Base-by-base conservation (phyloP, 2,888 invertebrate species). In the Andrena bicolor region DNA sequence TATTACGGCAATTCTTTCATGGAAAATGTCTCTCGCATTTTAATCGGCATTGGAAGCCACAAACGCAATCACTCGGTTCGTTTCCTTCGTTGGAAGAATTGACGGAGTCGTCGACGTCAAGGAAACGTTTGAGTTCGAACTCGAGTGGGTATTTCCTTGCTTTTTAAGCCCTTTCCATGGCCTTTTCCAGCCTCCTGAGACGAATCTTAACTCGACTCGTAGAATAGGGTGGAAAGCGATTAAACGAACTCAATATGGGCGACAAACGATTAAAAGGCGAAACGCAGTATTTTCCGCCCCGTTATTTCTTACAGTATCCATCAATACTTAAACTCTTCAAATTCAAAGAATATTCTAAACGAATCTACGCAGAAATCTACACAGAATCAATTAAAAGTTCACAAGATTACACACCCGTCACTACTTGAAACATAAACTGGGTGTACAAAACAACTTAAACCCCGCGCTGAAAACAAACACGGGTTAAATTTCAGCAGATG, bases 141-240 rank as follows among this genome's bases (percentile, higher is more conserved):
- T 70, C 71, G 66, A 77, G 76, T 63, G 60, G 76, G 56, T 72
- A 81, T 77, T 77, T 77, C 69, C 72, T 65, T 35, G 60, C n/a
- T 68, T 66, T 70, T 72, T 61, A 71, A 63, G 58, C 70, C 60
- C 28, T 65, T 79, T 68, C 71, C 76, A 58, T 49, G 76, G 23
- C 56, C 68, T 63, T 72, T 80, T 66, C 70, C 71, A 72, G 72
- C 32, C 26, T 23, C 35, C 63, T 41, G 28, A 64, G 65, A 76
- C 70, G 75, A 60, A 32, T 70, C 70, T 58, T 56, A 72, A 7
- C 28, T n/a, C 13, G 56, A n/a, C 28, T 0, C 56, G 49, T 35
- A 65, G 73, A 77, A 80, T 32, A 71, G 41, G 13, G 74, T 23
- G 53, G 56, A 41, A 32, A 72, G 32, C 64, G 72, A 76, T 76